Percentiles rank a stretch among this genome's conserved stretches.
Evolutionary conservation across 2,888 invertebrate genomes (phyloP).

Genomic region (Digitonthophagus gazella): DNA sequence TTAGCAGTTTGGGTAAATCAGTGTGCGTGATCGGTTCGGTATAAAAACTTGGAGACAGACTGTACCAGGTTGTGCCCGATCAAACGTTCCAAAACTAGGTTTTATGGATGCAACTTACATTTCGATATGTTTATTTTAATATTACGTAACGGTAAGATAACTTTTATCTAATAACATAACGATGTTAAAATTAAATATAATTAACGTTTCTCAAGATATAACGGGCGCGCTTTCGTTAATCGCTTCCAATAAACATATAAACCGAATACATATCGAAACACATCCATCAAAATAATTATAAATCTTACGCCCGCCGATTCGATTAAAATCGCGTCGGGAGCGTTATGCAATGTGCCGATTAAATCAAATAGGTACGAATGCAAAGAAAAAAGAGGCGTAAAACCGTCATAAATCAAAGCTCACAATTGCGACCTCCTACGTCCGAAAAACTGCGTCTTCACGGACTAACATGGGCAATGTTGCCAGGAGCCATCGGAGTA

Average conservation of each 20-base stretch:
- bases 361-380: too few relatives aligned
- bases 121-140: too few relatives aligned
- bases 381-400: background rate
- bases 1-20: too few relatives aligned
- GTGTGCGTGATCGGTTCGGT: background rate
- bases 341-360: background rate
- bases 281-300: background rate
- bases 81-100: background rate
- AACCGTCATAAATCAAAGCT: background rate
- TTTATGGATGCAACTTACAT: too few relatives aligned
- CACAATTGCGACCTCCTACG: background rate
- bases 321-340: background rate
- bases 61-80: background rate
- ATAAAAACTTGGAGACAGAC: background rate
- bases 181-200: too few relatives aligned
- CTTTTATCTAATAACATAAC: too few relatives aligned
- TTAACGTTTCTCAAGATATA: too few relatives aligned
- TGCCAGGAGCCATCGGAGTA: background rate
- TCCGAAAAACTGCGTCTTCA: background rate
- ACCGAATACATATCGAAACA: background rate
- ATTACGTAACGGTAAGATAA: too few relatives aligned
- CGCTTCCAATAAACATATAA: too few relatives aligned
- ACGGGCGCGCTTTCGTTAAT: too few relatives aligned
- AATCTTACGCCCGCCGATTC: background rate
- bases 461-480: background rate